These are phyloP conservation scores for Globia sparganii DNA, from an alignment of 2,888 invertebrate species.

Conservation along the genomic window DNA sequence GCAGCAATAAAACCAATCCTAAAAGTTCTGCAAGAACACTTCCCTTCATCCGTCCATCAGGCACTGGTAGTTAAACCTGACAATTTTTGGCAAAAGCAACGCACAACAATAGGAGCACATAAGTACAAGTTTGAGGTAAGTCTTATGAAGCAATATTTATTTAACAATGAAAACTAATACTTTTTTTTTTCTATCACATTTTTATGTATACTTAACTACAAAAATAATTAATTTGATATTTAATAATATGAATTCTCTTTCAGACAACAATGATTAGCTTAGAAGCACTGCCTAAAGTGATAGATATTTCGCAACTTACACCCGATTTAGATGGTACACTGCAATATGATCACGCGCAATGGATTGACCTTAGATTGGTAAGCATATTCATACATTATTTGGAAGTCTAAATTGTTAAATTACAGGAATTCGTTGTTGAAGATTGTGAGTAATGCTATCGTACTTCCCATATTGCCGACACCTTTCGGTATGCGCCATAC, in stretches of 20 bases:
- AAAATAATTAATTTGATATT: conserved; percentile 4
- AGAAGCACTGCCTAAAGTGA: conserved; percentile 97
- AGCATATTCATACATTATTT: conserved; percentile 65
- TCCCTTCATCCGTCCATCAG: conserved; percentile 97
- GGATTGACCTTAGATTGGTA: conserved; percentile 97
- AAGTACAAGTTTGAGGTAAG: conserved; percentile 99
- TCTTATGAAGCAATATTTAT: not conserved
- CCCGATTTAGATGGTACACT: conserved; percentile 98
- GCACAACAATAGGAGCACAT: conserved; percentile 98
- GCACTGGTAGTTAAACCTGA: conserved; percentile 99
- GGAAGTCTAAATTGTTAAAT: conserved; percentile 28
- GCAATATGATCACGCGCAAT: conserved; percentile 98
- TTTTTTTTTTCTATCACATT: too few species aligned
- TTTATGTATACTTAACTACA: too few species aligned
- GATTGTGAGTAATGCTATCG: conserved; percentile 60
- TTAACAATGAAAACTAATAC: not conserved
- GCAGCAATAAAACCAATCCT: conserved; percentile 99
- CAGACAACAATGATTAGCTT: conserved; percentile 99
- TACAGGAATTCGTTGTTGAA: conserved; percentile 49
- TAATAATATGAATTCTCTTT: conserved; percentile 49
- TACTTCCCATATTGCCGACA: conserved; percentile 52
- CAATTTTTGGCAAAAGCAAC: conserved; percentile 99
- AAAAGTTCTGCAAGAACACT: conserved; percentile 99
- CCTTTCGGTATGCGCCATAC: conserved; percentile 46
- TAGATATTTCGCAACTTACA: conserved; percentile 98